A percentile compares a stretch with the other conserved stretches of the same genome.
Evolutionary conservation across 2,113 vertebrate genomes (phyloP).

Genomic region (Corydoras maculifer): DNA sequence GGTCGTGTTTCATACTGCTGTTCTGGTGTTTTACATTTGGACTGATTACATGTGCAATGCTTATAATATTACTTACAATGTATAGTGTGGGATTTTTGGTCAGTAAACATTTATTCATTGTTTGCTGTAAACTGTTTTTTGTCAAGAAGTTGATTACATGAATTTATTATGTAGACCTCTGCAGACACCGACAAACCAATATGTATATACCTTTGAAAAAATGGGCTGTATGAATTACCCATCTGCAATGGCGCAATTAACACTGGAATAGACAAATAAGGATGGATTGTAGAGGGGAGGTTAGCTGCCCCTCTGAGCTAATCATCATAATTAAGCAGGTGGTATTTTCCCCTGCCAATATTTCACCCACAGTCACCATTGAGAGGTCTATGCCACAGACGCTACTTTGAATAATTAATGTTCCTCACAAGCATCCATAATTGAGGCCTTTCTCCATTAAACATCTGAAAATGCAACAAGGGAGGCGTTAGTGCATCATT

Average conservation of each 20-base stretch:
- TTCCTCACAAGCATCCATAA: constrained; percentile 57
- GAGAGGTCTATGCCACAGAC: constrained; percentile 47
- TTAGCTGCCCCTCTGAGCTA: constrained; percentile 32
- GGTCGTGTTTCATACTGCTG: background rate
- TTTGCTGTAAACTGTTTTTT: too few species aligned
- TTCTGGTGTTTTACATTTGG: background rate
- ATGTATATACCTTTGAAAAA: too few species aligned
- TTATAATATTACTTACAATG: background rate
- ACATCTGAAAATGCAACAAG: constrained; percentile 52
- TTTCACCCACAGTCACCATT: constrained; percentile 51
- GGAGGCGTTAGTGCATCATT: constrained; percentile 38
- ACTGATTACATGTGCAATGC: too few species aligned
- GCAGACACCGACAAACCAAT: too few species aligned
- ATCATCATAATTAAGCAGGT: constrained; percentile 53
- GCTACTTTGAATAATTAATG: constrained; percentile 61
- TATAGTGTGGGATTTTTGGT: too few species aligned
- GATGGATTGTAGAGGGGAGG: constrained; percentile 38
- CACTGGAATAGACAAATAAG: constrained; percentile 40
- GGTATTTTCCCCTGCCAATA: constrained; percentile 41
- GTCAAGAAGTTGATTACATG: too few species aligned
- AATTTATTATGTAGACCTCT: too few species aligned
- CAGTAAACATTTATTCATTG: too few species aligned
- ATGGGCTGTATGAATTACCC: constrained; percentile 12
- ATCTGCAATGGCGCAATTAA: constrained; percentile 33
- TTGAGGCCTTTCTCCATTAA: constrained; percentile 59